Evolutionary conservation across 2,797 vertebrate species (phyloP).

Genomic region (Chelonia mydas): DNA sequence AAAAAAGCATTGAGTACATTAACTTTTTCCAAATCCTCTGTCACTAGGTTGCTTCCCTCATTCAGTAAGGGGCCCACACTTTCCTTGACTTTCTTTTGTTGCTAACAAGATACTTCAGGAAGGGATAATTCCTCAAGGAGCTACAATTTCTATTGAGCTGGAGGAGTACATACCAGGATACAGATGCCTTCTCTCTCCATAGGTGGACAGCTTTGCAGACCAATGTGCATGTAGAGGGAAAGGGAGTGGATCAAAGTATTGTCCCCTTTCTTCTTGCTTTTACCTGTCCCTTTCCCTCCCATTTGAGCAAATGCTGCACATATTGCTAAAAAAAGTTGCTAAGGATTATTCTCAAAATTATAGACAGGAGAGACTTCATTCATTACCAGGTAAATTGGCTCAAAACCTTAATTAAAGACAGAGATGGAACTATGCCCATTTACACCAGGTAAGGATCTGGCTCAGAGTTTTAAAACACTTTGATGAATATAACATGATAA

Average conservation of each 20-base stretch:
- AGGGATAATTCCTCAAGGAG: background rate
- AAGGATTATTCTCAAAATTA: background rate
- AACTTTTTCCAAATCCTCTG: too few species aligned
- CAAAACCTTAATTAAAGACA: background rate
- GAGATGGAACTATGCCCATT: background rate
- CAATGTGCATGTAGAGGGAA: background rate
- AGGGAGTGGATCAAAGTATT: background rate
- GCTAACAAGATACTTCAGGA: background rate
- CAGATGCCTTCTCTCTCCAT: background rate
- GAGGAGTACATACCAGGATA: background rate
- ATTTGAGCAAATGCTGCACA: background rate
- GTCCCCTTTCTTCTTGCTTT: background rate
- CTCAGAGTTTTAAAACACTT: accelerated
- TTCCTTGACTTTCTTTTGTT: too few species aligned
- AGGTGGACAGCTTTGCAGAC: accelerated
- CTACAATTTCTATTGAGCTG: background rate
- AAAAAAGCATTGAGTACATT: too few species aligned
- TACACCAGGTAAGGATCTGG: background rate
- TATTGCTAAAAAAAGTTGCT: background rate
- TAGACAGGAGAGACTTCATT: background rate
- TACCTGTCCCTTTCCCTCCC: background rate
- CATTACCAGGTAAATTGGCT: background rate
- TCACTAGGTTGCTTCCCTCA: too few species aligned
- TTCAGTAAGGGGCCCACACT: too few species aligned
- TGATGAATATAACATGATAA: background rate